Base-by-base conservation (phyloP, 2,888 invertebrate genomes). In the Strigamia maritima region DNA sequence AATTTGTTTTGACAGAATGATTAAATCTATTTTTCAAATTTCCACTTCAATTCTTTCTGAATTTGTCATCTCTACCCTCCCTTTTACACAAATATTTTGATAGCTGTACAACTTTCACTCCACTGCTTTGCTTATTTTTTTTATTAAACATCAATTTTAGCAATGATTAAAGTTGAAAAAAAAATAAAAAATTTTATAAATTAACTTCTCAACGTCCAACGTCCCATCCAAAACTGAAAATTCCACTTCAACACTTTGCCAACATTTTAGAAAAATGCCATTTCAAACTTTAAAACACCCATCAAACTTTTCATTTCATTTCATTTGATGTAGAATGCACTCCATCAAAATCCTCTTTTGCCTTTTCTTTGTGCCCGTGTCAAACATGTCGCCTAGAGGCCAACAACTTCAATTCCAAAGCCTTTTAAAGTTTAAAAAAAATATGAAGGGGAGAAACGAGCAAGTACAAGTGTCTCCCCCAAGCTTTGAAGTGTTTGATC, bases 1-100 rank as follows among this genome's bases (percentile, higher is more conserved):
- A 70, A 70, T 70, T 70, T 70, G 70, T 70, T 70, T 70, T 70
- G 70, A 70, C 70, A 70, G 70, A 70, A 70, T 70, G 70, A 70
- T 70, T 70, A 70, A 70, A 70, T 70, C 70, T 70, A 70, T 70
- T 70, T 70, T 70, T 70, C 70, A 70, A 70, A 70, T 70, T 70
- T 70, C 70, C 70, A 70, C 70, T 70, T 28, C 26, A 70, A 70
- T 70, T 70, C 70, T 26, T 70, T 28, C n/a, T 70, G 70, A 70
- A 70, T 70, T 70, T 70, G 70, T 26, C 70, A 70, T 70, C 28
- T 28, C 54, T 14, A 6, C 70, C 28, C 70, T 70, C 70, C 70
- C 70, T 28, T 70, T 28, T 28, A 28, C 70, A 26, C 12, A 70
- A 70, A 70, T 70, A 70, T 70, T 70, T 70, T 70, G 70, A 70